A percentile compares a stretch with the other conserved stretches of the same genome.
These are phyloP conservation scores for Acleris cristana DNA, from an alignment of 2,888 invertebrate species.

Conservation along the genomic window DNA sequence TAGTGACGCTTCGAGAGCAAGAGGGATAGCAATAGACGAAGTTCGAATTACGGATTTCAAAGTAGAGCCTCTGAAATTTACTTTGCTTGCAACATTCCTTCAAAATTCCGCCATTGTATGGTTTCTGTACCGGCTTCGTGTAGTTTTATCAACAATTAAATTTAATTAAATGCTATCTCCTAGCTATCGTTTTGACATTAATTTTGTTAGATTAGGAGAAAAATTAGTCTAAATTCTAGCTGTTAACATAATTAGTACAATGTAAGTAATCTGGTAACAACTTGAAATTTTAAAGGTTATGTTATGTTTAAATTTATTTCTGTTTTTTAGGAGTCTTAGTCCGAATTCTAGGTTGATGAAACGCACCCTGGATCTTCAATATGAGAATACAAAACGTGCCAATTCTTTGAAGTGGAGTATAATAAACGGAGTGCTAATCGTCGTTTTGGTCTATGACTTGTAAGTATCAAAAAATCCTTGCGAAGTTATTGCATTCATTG, in stretches of 20 bases:
- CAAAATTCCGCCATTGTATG: too few relatives aligned
- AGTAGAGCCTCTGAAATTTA: too few relatives aligned
- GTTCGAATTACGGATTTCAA: too few relatives aligned
- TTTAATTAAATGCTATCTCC: too few relatives aligned
- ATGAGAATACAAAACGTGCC: constrained; percentile 76
- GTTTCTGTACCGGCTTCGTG: too few relatives aligned
- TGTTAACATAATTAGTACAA: neutral
- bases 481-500: neutral
- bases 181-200: too few relatives aligned
- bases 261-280: constrained; percentile 6
- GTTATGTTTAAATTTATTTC: constrained; percentile 17
- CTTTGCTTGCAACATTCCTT: too few relatives aligned
- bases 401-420: constrained; percentile 84
- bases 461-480: constrained; percentile 60
- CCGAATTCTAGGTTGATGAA: constrained; percentile 75
- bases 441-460: constrained; percentile 85
- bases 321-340: constrained; percentile 55
- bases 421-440: constrained; percentile 81
- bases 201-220: too few relatives aligned
- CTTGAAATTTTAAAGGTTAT: constrained; percentile 18
- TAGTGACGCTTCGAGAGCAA: too few relatives aligned
- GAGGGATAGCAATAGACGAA: too few relatives aligned
- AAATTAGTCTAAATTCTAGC: too few relatives aligned
- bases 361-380: constrained; percentile 80
- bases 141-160: too few relatives aligned